Percentiles rank a stretch among this genome's conserved stretches.
These are phyloP conservation scores for Drosophila neonasuta DNA, from an alignment of 2,888 invertebrate genomes.

Conservation along the genomic window DNA sequence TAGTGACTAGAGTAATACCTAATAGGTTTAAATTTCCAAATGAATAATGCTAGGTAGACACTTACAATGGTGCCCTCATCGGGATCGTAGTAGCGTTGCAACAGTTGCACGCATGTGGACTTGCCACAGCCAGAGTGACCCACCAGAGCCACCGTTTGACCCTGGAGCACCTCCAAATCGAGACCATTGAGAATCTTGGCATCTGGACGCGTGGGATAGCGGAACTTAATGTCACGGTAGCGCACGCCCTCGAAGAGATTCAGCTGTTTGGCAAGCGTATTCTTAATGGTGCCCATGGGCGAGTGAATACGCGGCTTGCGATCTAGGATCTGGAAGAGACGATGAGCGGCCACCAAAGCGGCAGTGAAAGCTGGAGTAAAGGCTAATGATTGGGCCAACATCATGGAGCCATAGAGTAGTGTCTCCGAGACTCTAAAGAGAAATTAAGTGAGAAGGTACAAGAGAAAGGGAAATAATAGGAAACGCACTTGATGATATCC, in stretches of 20 bases:
- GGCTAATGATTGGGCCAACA: conserved; percentile 90
- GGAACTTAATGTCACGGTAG: conserved; percentile 88
- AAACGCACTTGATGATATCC: conserved; percentile 86
- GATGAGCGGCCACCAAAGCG: conserved; percentile 87
- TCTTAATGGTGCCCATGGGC: conserved; percentile 79
- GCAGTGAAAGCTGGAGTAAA: conserved; percentile 90
- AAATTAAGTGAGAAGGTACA: neutral
- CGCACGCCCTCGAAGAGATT: conserved; percentile 81
- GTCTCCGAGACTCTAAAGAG: conserved; percentile 87
- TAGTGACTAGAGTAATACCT: too few relatives aligned
- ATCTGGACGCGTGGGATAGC: conserved; percentile 91
- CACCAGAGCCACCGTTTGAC: conserved; percentile 89
- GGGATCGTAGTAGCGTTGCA: conserved; percentile 91
- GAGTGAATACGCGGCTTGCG: conserved; percentile 84
- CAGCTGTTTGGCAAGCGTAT: conserved; percentile 75
- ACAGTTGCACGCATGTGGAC: conserved; percentile 90
- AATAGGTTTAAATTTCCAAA: neutral
- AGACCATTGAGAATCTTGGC: conserved; percentile 88
- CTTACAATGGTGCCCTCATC: conserved; percentile 85
- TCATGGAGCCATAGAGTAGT: conserved; percentile 90
- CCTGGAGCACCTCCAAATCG: conserved; percentile 86
- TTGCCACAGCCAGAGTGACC: conserved; percentile 91
- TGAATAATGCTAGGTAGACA: neutral
- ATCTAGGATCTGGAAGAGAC: conserved; percentile 86
- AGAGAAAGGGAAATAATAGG: neutral